Percentiles rank a stretch among this genome's conserved stretches.
phyloP scores from a whole-genome alignment of 1,140 invertebrate genomes.

The Orchestia grillus region DNA sequence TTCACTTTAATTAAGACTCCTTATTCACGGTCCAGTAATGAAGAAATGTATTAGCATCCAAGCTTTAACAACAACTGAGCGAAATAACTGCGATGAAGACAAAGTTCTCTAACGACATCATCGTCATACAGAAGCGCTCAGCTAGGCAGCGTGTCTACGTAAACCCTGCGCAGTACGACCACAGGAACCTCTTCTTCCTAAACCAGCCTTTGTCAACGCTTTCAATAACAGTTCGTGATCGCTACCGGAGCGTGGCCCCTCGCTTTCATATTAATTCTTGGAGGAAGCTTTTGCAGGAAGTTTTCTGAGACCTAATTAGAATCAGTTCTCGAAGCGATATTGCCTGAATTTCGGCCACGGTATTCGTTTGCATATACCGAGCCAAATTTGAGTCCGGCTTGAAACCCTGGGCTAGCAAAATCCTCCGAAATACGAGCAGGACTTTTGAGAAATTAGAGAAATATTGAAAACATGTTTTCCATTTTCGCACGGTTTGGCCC shows the following conservation, averaged over 20 bases:
- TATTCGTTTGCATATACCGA: neutral
- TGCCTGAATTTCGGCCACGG: neutral
- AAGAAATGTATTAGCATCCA: too few species aligned
- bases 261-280: neutral
- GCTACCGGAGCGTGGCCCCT: neutral
- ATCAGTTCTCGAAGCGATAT: neutral
- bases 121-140: too few species aligned
- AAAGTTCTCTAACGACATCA: too few species aligned
- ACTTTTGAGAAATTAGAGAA: neutral
- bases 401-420: neutral
- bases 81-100: too few species aligned
- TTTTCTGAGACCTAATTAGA: neutral
- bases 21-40: too few species aligned
- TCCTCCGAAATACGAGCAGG: neutral
- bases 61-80: too few species aligned
- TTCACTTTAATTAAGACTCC: too few species aligned
- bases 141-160: too few species aligned
- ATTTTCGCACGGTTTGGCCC: neutral
- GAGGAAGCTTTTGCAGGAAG: neutral
- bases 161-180: neutral
- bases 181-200: neutral
- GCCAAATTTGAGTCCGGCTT: neutral
- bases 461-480: neutral
- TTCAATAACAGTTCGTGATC: neutral
- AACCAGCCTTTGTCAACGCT: neutral